A percentile compares a stretch with the other conserved stretches of the same genome.
phyloP scores from a whole-genome alignment of 2,113 vertebrate species.

The Rhinolophus sinicus region DNA sequence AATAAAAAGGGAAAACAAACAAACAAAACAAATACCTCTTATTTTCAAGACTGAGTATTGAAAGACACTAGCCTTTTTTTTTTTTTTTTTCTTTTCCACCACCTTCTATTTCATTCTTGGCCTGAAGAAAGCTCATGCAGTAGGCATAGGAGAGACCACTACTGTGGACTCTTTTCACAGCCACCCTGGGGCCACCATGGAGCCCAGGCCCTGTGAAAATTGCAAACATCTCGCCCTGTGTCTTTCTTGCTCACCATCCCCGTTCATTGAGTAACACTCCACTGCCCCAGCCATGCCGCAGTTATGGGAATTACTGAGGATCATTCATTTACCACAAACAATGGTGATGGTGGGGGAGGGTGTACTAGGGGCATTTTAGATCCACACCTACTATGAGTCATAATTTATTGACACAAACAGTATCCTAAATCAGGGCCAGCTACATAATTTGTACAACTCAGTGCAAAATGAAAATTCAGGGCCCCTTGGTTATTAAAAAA shows the following conservation, averaged over 20 bases:
- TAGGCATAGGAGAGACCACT: too few relatives aligned
- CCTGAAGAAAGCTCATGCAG: neutral
- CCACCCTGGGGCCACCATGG: fast-evolving
- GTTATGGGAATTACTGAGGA: neutral
- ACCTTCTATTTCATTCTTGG: neutral
- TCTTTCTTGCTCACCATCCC: neutral
- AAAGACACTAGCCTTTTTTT: neutral
- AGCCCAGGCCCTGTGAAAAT: neutral
- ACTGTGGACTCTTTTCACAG: fast-evolving
- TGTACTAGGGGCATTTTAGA: too few relatives aligned
- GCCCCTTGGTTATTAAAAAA: neutral
- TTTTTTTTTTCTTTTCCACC: too few relatives aligned
- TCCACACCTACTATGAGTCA: neutral
- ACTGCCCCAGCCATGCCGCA: fast-evolving
- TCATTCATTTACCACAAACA: neutral
- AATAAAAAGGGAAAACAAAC: neutral
- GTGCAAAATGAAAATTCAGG: neutral
- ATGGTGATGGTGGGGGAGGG: too few relatives aligned
- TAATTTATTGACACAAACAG: neutral
- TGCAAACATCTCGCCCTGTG: fast-evolving
- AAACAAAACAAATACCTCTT: neutral
- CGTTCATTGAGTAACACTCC: neutral
- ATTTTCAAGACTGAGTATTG: neutral
- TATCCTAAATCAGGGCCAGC: neutral
- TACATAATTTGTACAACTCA: neutral